Evolutionary conservation across 1,140 invertebrate genomes (phyloP).

Genomic region (Phocides pigmalion): DNA sequence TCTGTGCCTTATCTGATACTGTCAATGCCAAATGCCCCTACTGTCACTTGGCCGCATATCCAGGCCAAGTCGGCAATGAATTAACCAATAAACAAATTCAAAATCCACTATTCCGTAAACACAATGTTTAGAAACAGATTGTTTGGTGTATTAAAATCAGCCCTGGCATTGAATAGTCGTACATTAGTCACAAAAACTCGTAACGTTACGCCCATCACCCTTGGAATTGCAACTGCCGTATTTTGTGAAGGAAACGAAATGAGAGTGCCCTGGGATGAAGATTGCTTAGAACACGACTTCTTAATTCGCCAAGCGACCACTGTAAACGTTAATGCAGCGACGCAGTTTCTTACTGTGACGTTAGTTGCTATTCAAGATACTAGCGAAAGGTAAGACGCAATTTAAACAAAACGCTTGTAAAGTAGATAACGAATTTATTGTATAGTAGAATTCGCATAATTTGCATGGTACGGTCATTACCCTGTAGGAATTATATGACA

Average conservation of each 20-base stretch:
- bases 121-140: slow-evolving; percentile 61
- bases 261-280: slow-evolving; percentile 46
- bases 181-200: slow-evolving; percentile 45
- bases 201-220: slow-evolving; percentile 52
- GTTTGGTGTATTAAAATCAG: slow-evolving; percentile 48
- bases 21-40: too few species aligned
- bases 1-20: too few species aligned
- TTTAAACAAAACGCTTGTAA: not conserved
- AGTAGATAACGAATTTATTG: too few species aligned
- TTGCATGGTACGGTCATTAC: too few species aligned
- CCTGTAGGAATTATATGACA: too few species aligned
- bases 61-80: not conserved
- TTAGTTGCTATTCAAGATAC: slow-evolving; percentile 81
- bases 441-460: too few species aligned
- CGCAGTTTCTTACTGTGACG: slow-evolving; percentile 77
- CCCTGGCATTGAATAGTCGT: slow-evolving; percentile 39
- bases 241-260: slow-evolving; percentile 54
- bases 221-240: slow-evolving; percentile 51
- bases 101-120: slow-evolving; percentile 16
- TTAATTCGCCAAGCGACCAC: slow-evolving; percentile 80
- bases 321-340: slow-evolving; percentile 78
- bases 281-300: slow-evolving; percentile 75
- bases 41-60: not conserved
- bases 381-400: slow-evolving; percentile 67
- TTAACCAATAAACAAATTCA: slow-evolving; percentile 29